These are phyloP conservation scores for Endotricha flammealis DNA, from an alignment of 2,888 invertebrate species.

Conservation along the genomic window DNA sequence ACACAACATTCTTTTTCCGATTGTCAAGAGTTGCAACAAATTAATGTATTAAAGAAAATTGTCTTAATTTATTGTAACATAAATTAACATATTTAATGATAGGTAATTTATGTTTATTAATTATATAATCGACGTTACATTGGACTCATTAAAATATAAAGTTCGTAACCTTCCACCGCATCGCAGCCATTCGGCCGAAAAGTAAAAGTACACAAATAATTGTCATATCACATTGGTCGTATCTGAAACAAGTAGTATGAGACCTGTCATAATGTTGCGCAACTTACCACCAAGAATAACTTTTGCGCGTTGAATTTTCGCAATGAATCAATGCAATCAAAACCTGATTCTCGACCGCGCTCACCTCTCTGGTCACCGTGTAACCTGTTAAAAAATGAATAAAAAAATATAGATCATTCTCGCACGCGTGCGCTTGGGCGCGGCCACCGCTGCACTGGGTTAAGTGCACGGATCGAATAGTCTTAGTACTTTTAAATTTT, in stretches of 20 bases:
- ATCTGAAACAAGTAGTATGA: conserved; percentile 17
- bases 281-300: conserved; percentile 16
- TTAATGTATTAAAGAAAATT: too few relatives aligned
- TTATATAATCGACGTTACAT: too few relatives aligned
- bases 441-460: conserved; percentile 33
- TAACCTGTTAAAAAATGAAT: conserved; percentile 31
- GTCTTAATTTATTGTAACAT: too few relatives aligned
- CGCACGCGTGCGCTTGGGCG: conserved; percentile 50
- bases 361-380: conserved; percentile 22
- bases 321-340: conserved; percentile 20
- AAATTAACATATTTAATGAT: too few relatives aligned
- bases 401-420: conserved; percentile 38
- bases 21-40: too few relatives aligned
- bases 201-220: conserved; percentile 9
- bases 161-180: neutral
- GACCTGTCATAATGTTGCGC: conserved; percentile 19
- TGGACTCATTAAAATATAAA: neutral
- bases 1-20: too few relatives aligned
- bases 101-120: too few relatives aligned
- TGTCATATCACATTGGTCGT: conserved; percentile 10
- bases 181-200: neutral
- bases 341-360: conserved; percentile 21
- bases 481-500: conserved; percentile 3
- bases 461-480: neutral
- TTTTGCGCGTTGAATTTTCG: conserved; percentile 19